Conservation (phyloP, 2,888 invertebrate genomes). For the Oscheius myriophilus region DNA sequence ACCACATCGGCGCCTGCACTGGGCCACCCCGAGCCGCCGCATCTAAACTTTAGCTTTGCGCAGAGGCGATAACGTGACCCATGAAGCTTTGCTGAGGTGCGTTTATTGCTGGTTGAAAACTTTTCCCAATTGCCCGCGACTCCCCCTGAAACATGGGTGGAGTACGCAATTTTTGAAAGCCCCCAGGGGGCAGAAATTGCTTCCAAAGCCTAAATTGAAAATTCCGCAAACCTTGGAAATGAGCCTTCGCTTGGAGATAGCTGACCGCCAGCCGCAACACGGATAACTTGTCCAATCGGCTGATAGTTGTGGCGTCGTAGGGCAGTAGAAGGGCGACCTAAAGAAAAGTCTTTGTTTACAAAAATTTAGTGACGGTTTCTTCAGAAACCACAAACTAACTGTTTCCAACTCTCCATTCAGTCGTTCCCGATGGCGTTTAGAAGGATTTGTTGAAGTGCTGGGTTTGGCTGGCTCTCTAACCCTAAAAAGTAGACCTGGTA, state of each 20-base stretch:
- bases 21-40: neutral
- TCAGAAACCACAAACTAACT: too few species aligned
- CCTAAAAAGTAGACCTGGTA: too few species aligned
- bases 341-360: too few species aligned
- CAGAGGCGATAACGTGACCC: slow-evolving; percentile 70
- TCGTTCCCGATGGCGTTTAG: slow-evolving; percentile 96
- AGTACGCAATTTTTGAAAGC: slow-evolving; percentile 64
- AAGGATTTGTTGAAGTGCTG: slow-evolving; percentile 80
- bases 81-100: slow-evolving; percentile 70
- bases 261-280: slow-evolving; percentile 96
- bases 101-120: slow-evolving; percentile 71
- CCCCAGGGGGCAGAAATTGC: slow-evolving; percentile 1
- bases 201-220: too few species aligned
- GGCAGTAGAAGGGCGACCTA: slow-evolving; percentile 78
- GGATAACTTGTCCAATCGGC: slow-evolving; percentile 93
- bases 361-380: too few species aligned
- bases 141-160: slow-evolving; percentile 62
- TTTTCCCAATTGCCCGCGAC: slow-evolving; percentile 69
- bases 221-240: slow-evolving; percentile 97
- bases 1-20: neutral
- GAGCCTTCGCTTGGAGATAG: slow-evolving; percentile 97
- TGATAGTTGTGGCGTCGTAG: slow-evolving; percentile 77
- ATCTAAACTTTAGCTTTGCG: slow-evolving; percentile 57
- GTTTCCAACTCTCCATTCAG: slow-evolving; percentile 98
- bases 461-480: slow-evolving; percentile 65